A percentile compares a stretch with the other conserved stretches of the same genome.
phyloP scores from a whole-genome alignment of 2,888 invertebrate genomes.

The Sussaba pulchella region DNA sequence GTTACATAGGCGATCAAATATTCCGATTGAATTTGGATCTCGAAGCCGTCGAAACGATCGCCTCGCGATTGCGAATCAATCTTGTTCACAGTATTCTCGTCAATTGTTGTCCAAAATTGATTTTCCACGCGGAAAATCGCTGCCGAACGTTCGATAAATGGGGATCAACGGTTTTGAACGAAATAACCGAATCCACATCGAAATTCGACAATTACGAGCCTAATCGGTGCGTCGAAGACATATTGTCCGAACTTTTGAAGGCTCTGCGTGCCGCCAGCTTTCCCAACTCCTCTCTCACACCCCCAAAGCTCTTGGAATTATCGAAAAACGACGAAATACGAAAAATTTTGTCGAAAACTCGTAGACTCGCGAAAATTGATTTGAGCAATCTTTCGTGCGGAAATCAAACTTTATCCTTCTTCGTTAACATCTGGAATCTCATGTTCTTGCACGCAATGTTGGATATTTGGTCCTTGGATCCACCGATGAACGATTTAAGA shows the following conservation, averaged over 20 bases:
- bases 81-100: constrained; percentile 90
- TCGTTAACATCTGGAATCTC: constrained; percentile 82
- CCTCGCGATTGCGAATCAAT: constrained; percentile 90
- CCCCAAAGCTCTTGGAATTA: constrained; percentile 63
- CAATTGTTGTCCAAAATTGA: constrained; percentile 90
- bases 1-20: constrained; percentile 84
- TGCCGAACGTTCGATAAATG: constrained; percentile 62
- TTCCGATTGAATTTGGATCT: constrained; percentile 89
- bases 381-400: constrained; percentile 79
- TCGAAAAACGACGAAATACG: constrained; percentile 70
- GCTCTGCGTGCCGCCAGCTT: constrained; percentile 61
- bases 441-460: constrained; percentile 81
- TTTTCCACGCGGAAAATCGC: constrained; percentile 84
- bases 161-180: constrained; percentile 80
- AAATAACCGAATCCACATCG: constrained; percentile 77
- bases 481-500: constrained; percentile 73
- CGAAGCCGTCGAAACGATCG: constrained; percentile 89
- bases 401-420: constrained; percentile 80
- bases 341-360: constrained; percentile 75
- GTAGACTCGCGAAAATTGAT: constrained; percentile 75
- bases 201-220: constrained; percentile 70
- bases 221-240: constrained; percentile 77
- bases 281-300: constrained; percentile 31
- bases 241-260: constrained; percentile 76
- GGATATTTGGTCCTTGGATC: constrained; percentile 75